These are phyloP conservation scores for Antheraea yamamai DNA, from an alignment of 2,888 invertebrate species.

Conservation along the genomic window DNA sequence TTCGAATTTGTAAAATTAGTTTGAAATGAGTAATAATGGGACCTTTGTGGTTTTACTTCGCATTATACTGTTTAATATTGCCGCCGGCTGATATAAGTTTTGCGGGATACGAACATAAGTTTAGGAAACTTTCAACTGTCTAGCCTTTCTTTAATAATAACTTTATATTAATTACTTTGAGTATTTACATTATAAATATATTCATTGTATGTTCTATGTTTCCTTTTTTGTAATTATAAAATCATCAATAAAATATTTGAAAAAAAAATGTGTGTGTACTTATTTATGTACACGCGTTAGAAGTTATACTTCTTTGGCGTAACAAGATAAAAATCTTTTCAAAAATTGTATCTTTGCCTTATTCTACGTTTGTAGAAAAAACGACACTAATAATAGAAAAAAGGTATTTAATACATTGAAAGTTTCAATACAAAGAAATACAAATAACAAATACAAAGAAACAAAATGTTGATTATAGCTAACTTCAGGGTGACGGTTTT, in stretches of 20 bases:
- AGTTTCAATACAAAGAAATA: too few species aligned
- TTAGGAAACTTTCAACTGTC: background rate
- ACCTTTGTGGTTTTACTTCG: constrained; percentile 9
- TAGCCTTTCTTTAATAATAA: background rate
- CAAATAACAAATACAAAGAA: too few species aligned
- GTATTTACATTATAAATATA: background rate
- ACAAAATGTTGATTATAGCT: too few species aligned
- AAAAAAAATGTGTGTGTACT: too few species aligned
- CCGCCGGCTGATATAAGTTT: background rate
- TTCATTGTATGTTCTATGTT: background rate
- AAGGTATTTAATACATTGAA: too few species aligned
- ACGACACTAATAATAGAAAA: too few species aligned
- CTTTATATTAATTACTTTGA: background rate
- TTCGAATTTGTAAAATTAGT: constrained; percentile 60
- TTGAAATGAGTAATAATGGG: constrained; percentile 48
- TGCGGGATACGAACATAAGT: background rate
- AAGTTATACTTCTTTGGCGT: too few species aligned
- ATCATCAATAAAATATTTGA: background rate
- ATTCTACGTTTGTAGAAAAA: too few species aligned
- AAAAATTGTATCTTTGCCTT: too few species aligned
- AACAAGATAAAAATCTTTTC: too few species aligned
- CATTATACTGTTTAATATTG: constrained; percentile 1
- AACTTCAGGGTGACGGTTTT: too few species aligned
- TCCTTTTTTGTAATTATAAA: background rate
- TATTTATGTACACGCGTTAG: too few species aligned